Conservation (phyloP, 2,113 vertebrate genomes). For the Heterotilapia buettikoferi region DNA sequence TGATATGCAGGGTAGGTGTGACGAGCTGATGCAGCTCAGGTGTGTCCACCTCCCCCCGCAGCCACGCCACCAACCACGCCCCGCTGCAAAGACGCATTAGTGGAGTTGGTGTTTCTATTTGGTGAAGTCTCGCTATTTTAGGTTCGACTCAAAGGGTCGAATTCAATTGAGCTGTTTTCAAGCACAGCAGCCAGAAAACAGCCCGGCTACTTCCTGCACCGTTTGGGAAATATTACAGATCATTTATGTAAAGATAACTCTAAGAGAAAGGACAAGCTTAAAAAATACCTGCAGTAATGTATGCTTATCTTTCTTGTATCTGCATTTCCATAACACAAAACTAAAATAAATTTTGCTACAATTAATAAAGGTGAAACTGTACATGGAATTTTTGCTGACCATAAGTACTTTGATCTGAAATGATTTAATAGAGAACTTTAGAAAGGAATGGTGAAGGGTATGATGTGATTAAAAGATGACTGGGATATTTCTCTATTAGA, state of each 20-base stretch:
- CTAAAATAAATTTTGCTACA: not conserved
- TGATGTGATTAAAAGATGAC: not conserved
- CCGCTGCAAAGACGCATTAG: rapidly evolving
- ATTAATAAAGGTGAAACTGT: not conserved
- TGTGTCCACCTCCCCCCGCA: not conserved
- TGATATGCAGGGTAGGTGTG: not conserved
- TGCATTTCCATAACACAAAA: not conserved
- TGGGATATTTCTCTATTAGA: not conserved
- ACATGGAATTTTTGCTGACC: not conserved
- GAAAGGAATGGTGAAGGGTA: not conserved
- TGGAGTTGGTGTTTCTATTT: not conserved
- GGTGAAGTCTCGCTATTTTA: not conserved
- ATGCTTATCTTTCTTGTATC: not conserved
- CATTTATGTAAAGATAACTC: not conserved
- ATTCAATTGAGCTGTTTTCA: not conserved
- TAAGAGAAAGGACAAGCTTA: not conserved
- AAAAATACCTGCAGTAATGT: not conserved
- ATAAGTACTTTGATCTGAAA: not conserved
- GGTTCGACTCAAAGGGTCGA: not conserved
- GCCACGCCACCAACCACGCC: rapidly evolving
- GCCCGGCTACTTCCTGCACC: not conserved
- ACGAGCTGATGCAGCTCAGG: not conserved
- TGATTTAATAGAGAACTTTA: not conserved
- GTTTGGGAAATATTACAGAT: not conserved
- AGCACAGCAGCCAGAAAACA: not conserved